These are phyloP conservation scores for Labeo calbasu DNA, from an alignment of 2,797 vertebrate genomes.

Conservation along the genomic window DNA sequence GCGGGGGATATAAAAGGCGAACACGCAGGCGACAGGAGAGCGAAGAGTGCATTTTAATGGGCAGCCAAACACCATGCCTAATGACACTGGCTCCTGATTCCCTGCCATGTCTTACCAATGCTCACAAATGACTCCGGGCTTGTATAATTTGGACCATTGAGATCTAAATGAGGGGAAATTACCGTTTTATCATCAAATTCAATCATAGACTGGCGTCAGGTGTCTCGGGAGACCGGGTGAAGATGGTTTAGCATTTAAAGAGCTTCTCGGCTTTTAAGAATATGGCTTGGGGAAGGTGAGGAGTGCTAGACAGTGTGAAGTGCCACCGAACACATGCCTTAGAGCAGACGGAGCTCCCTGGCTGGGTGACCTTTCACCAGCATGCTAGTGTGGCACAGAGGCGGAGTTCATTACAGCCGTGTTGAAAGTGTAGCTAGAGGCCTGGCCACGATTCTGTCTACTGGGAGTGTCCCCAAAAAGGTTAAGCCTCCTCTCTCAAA, in stretches of 20 bases:
- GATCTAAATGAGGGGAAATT: conserved; percentile 38
- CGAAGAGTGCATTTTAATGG: conserved; percentile 44
- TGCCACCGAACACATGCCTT: conserved; percentile 46
- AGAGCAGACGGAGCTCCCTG: conserved; percentile 45
- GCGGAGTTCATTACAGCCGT: conserved; percentile 52
- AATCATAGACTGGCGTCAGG: conserved; percentile 37
- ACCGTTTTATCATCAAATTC: conserved; percentile 14
- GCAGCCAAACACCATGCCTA: conserved; percentile 41
- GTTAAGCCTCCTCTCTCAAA: conserved; percentile 48
- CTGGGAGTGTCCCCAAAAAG: conserved; percentile 52
- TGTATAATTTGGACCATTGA: conserved; percentile 37
- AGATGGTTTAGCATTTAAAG: conserved; percentile 32
- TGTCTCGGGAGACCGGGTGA: conserved; percentile 17
- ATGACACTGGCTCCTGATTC: conserved; percentile 16
- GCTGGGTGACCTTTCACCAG: conserved; percentile 58
- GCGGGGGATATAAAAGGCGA: conserved; percentile 36
- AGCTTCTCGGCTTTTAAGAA: conserved; percentile 34
- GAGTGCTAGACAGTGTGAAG: conserved; percentile 42
- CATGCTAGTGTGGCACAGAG: conserved; percentile 32
- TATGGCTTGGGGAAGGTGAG: conserved; percentile 40
- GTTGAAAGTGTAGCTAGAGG: conserved; percentile 59
- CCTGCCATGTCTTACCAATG: conserved; percentile 13
- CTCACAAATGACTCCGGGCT: conserved; percentile 28
- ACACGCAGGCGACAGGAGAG: conserved; percentile 34
- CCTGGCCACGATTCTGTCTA: conserved; percentile 48